These are phyloP conservation scores for Saccostrea cuccullata DNA, from an alignment of 1,140 invertebrate species.

Conservation along the genomic window DNA sequence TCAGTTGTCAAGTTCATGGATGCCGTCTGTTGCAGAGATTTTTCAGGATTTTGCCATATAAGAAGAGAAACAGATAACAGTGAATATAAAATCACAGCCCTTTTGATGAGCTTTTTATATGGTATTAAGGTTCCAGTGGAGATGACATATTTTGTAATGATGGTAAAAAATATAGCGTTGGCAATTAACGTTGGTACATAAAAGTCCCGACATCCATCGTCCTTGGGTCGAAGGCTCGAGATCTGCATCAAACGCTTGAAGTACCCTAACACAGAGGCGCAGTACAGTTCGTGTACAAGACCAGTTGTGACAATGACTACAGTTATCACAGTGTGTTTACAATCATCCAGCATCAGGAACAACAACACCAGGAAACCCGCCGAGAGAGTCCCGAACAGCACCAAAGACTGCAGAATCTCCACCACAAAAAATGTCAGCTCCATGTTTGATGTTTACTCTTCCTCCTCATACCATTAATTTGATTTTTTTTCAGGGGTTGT, in stretches of 20 bases:
- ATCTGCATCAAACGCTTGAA: neutral
- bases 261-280: neutral
- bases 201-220: conserved; percentile 25
- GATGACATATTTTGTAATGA: conserved; percentile 6
- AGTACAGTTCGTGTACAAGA: conserved; percentile 25
- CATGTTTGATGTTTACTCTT: neutral
- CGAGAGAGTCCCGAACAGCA: neutral
- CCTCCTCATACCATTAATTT: neutral
- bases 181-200: neutral
- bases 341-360: conserved; percentile 11
- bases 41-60: neutral
- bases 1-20: neutral
- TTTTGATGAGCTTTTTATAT: neutral
- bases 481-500: no score
- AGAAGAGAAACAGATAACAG: neutral
- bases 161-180: neutral
- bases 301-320: conserved; percentile 26
- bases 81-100: neutral
- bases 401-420: conserved; percentile 4
- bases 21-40: neutral
- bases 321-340: neutral
- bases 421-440: neutral
- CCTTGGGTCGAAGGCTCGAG: neutral
- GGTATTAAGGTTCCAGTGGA: neutral
- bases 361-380: neutral